phyloP scores from a whole-genome alignment of 2,113 vertebrate species.

The Acanthochromis polyacanthus region DNA sequence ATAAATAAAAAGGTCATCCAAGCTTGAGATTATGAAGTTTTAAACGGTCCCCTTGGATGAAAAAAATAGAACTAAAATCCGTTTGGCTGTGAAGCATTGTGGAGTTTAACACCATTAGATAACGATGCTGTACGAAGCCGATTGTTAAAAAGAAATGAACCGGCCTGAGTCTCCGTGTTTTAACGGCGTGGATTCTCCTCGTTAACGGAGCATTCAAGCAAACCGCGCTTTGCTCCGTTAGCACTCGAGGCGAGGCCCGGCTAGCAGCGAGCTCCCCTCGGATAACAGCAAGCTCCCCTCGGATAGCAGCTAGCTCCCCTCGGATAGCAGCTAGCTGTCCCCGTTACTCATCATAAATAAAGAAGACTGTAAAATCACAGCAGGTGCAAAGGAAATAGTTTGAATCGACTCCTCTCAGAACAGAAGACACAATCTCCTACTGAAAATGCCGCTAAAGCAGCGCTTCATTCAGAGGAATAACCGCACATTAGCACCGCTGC shows the following conservation, averaged over 20 bases:
- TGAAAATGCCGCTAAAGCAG: too few species aligned
- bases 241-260: slow-evolving; percentile 24
- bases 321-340: too few species aligned
- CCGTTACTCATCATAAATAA: neutral
- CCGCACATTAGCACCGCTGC: slow-evolving; percentile 22
- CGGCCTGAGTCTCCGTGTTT: slow-evolving; percentile 7
- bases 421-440: too few species aligned
- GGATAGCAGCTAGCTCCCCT: too few species aligned
- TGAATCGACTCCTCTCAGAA: neutral
- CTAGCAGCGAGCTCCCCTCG: neutral
- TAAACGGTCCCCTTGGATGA: too few species aligned
- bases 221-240: slow-evolving; percentile 69
- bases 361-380: fast-evolving
- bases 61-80: too few species aligned
- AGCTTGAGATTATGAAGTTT: too few species aligned
- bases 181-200: neutral
- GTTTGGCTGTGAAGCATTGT: too few species aligned
- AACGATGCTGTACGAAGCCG: neutral
- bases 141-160: neutral
- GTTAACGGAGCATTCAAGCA: slow-evolving; percentile 40
- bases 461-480: neutral
- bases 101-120: too few species aligned
- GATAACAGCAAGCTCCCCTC: too few species aligned
- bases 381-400: neutral
- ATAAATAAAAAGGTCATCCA: too few species aligned